Conservation (phyloP, 2,797 vertebrate genomes). For the Macroramphosus scolopax region DNA sequence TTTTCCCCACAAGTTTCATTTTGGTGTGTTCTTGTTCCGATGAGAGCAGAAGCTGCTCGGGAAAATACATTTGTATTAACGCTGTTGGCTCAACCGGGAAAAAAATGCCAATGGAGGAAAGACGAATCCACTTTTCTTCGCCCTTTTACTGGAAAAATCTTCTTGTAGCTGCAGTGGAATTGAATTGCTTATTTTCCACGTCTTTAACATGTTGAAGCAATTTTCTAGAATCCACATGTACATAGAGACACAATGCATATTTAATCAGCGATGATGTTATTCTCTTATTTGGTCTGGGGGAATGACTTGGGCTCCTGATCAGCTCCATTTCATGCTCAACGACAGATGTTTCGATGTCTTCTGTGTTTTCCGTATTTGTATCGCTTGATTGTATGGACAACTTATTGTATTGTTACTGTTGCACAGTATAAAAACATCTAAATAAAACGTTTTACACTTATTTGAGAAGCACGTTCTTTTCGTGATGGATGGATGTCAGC, state of each 20-base stretch:
- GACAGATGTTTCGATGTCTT: constrained; percentile 72
- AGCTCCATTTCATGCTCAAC: constrained; percentile 64
- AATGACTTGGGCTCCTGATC: constrained; percentile 51
- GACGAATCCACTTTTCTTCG: constrained; percentile 37
- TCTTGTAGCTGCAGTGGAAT: constrained; percentile 55
- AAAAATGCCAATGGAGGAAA: constrained; percentile 8
- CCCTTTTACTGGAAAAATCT: constrained; percentile 52
- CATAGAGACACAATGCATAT: constrained; percentile 72
- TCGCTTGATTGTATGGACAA: constrained; percentile 81
- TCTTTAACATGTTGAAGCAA: too few species aligned
- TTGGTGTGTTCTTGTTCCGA: constrained; percentile 3
- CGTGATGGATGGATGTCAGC: too few species aligned
- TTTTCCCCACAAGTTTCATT: constrained; percentile 20
- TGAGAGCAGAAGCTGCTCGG: too few species aligned
- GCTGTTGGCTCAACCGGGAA: constrained; percentile 29
- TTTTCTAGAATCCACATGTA: constrained; percentile 65
- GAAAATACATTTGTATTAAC: too few species aligned
- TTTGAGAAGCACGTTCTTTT: not conserved
- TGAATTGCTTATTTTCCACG: too few species aligned
- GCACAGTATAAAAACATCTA: constrained; percentile 86
- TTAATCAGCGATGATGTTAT: constrained; percentile 69
- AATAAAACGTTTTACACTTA: constrained; percentile 87
- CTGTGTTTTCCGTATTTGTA: constrained; percentile 79
- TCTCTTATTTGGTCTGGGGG: constrained; percentile 45
- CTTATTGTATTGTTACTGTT: constrained; percentile 86